phyloP scores from a whole-genome alignment of 2,797 vertebrate genomes.

The Babyrousa celebensis region DNA sequence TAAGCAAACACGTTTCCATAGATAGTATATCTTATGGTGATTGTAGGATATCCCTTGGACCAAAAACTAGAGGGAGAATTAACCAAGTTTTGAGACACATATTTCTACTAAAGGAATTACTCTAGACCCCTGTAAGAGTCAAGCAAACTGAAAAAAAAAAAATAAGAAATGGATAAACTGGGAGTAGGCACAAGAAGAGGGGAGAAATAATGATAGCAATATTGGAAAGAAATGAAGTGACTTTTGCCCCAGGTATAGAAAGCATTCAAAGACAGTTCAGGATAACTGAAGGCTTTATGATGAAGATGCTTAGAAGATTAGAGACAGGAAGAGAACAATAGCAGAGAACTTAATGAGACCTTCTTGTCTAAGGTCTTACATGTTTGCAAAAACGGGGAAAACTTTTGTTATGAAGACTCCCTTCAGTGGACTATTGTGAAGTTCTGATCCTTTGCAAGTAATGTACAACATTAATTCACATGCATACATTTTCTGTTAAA shows the following conservation, averaged over 20 bases:
- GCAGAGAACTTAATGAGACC: not conserved
- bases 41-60: not conserved
- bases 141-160: not conserved
- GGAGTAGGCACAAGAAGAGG: not conserved
- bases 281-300: not conserved
- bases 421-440: not conserved
- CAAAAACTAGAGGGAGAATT: not conserved
- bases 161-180: not conserved
- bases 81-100: not conserved
- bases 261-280: not conserved
- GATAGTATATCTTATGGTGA: not conserved
- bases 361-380: not conserved
- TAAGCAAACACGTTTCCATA: not conserved
- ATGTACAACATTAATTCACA: not conserved
- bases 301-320: not conserved
- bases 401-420: not conserved
- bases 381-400: not conserved
- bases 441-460: not conserved
- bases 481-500: not conserved
- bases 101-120: not conserved
- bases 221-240: not conserved
- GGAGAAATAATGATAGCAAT: not conserved
- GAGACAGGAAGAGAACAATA: not conserved
- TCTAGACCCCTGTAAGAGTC: not conserved
- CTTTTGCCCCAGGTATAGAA: not conserved